Percentiles rank a stretch among this genome's conserved stretches.
Conservation (phyloP, 2,888 invertebrate species). For the Arenicola marina region DNA sequence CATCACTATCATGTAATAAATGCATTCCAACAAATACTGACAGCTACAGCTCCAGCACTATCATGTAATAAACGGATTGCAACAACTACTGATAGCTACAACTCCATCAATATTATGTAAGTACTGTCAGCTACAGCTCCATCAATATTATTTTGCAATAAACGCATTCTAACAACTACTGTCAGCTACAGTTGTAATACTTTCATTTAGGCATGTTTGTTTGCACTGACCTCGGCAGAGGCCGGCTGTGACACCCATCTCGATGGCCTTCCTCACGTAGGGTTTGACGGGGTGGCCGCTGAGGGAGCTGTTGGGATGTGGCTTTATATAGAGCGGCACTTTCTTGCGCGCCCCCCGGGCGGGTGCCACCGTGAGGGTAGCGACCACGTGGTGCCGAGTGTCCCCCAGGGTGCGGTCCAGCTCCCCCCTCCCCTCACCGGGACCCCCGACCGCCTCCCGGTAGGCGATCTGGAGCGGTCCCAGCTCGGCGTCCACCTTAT, state of each 20-base stretch:
- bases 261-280: conserved; percentile 72
- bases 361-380: conserved; percentile 70
- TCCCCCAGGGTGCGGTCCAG: conserved; percentile 72
- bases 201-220: too few relatives aligned
- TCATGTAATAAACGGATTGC: too few relatives aligned
- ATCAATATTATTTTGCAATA: too few relatives aligned
- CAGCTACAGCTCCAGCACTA: too few relatives aligned
- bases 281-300: conserved; percentile 67
- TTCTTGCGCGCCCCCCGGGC: conserved; percentile 30
- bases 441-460: conserved; percentile 72
- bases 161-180: too few relatives aligned
- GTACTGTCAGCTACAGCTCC: too few relatives aligned
- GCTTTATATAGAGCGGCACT: conserved; percentile 35
- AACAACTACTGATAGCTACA: too few relatives aligned
- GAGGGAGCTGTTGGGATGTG: conserved; percentile 64
- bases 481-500: conserved; percentile 86
- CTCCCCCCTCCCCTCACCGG: conserved; percentile 57
- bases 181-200: too few relatives aligned
- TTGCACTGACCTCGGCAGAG: conserved; percentile 41
- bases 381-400: conserved; percentile 68
- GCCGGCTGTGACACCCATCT: conserved; percentile 70
- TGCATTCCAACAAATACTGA: too few relatives aligned
- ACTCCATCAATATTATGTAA: neutral
- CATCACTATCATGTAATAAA: too few relatives aligned
- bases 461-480: conserved; percentile 93